Percentiles rank a stretch among this genome's conserved stretches.
Evolutionary conservation across 2,797 vertebrate genomes (phyloP).

Genomic region (Spea hammondii): DNA sequence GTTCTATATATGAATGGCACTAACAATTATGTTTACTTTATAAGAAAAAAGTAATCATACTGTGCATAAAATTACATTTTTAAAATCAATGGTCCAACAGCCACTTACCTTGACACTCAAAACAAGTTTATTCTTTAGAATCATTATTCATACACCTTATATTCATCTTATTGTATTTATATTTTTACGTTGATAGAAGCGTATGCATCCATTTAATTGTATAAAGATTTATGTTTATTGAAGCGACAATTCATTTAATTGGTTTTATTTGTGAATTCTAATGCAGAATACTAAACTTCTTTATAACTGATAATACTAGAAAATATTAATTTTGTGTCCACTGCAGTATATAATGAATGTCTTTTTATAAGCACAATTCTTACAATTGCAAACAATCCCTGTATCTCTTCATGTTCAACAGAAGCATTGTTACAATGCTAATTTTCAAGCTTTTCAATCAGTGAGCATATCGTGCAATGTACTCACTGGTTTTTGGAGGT

Average conservation of each 20-base stretch:
- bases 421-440: conserved; percentile 16
- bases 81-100: too few species aligned
- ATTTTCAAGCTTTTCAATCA: conserved; percentile 6
- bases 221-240: conserved; percentile 3
- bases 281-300: conserved; percentile 1
- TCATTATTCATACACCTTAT: too few species aligned
- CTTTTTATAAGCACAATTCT: not conserved
- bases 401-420: not conserved
- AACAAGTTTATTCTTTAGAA: too few species aligned
- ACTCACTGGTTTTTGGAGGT: conserved; percentile 41
- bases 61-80: too few species aligned
- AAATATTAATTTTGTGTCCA: conserved; percentile 14
- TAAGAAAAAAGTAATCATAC: too few species aligned
- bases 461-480: conserved; percentile 2
- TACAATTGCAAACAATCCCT: not conserved
- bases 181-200: not conserved
- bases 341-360: not conserved
- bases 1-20: too few species aligned
- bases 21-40: too few species aligned
- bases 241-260: conserved; percentile 9
- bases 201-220: not conserved
- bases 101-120: too few species aligned
- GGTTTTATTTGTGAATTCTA: conserved; percentile 6
- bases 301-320: not conserved
- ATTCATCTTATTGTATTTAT: not conserved